These are phyloP conservation scores for Mylabris sibirica DNA, from an alignment of 2,888 invertebrate species.

Conservation along the genomic window DNA sequence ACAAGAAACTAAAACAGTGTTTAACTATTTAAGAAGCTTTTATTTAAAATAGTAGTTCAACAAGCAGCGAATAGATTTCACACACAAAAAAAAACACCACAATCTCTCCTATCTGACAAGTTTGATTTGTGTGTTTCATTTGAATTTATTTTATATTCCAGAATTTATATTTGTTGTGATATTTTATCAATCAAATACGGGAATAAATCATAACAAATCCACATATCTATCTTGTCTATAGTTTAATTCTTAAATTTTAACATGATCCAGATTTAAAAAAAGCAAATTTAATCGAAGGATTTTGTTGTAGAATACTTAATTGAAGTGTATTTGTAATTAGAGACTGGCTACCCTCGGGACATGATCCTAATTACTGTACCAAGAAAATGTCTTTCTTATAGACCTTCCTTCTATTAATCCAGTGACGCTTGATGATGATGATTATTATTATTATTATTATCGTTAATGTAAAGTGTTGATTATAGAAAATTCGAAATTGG, in stretches of 20 bases:
- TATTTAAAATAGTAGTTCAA: neutral
- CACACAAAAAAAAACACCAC: neutral
- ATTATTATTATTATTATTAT: neutral
- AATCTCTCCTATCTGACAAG: neutral
- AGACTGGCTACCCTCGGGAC: neutral
- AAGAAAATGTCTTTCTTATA: neutral
- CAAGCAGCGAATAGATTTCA: neutral
- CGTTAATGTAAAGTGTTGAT: neutral
- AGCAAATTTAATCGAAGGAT: neutral
- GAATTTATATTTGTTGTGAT: neutral
- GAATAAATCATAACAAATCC: neutral
- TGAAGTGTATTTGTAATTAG: neutral
- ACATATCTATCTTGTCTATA: neutral
- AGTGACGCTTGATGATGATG: neutral
- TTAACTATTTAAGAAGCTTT: conserved; percentile 1
- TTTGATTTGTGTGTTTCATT: neutral
- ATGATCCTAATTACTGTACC: neutral
- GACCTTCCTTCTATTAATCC: neutral
- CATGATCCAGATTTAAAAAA: neutral
- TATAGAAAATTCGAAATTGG: neutral
- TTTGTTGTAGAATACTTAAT: neutral
- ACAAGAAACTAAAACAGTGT: neutral
- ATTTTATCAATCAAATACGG: neutral
- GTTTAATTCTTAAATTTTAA: neutral
- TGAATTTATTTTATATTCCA: neutral